A percentile compares a stretch with the other conserved stretches of the same genome.
These are phyloP conservation scores for Polypedilum pembai DNA, from an alignment of 1,140 invertebrate species.

Conservation along the genomic window DNA sequence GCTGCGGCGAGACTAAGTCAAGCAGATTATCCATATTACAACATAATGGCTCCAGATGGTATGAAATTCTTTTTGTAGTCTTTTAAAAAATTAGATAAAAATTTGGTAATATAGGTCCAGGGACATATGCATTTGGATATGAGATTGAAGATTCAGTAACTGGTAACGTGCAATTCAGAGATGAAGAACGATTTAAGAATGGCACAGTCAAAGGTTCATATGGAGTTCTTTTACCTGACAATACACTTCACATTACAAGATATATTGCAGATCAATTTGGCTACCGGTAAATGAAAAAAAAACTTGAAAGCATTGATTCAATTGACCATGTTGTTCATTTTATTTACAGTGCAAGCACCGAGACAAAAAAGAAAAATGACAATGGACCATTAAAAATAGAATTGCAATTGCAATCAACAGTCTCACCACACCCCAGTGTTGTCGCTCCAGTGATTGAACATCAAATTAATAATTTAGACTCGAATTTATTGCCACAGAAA, in stretches of 20 bases:
- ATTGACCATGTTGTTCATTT: background rate
- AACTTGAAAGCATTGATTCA: background rate
- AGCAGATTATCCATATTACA: conserved; percentile 27
- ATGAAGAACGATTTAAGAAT: conserved; percentile 55
- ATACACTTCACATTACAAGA: conserved; percentile 48
- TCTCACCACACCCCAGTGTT: background rate
- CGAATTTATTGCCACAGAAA: background rate
- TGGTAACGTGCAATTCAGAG: conserved; percentile 57
- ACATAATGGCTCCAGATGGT: conserved; percentile 29
- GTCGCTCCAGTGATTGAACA: background rate
- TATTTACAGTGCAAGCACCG: background rate
- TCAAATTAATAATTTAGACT: background rate
- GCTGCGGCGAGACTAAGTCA: background rate
- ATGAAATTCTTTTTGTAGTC: background rate
- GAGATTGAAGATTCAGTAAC: conserved; percentile 53
- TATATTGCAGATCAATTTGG: conserved; percentile 57
- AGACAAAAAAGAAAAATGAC: background rate
- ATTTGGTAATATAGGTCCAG: conserved; percentile 45
- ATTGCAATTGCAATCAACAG: background rate
- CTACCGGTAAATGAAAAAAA: conserved; percentile 48
- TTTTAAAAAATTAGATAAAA: background rate
- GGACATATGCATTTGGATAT: conserved; percentile 61
- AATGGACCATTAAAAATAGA: background rate
- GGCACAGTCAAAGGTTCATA: conserved; percentile 60
- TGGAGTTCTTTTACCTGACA: conserved; percentile 56